Evolutionary conservation across 2,888 invertebrate genomes (phyloP).

Genomic region (Disparrhopalites patrizii): DNA sequence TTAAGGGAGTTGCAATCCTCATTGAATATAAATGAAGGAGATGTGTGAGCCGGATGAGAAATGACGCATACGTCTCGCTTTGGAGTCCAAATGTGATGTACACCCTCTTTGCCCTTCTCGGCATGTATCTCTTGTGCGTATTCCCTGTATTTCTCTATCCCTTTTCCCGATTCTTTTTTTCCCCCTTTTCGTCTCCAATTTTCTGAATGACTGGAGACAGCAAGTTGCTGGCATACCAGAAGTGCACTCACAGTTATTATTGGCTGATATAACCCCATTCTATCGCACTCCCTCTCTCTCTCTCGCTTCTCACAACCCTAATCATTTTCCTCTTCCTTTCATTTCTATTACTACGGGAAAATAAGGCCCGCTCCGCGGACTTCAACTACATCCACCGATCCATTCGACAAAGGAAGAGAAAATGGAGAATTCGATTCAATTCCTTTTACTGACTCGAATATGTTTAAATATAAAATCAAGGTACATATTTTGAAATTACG

Average conservation of each 20-base stretch:
- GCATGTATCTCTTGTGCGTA: too few species aligned
- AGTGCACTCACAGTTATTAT: neutral
- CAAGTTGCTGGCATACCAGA: neutral
- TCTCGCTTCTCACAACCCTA: neutral
- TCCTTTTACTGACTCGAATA: too few species aligned
- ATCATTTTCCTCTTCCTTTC: neutral
- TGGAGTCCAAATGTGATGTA: conserved; percentile 8
- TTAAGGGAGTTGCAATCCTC: conserved; percentile 30
- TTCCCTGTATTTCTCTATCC: too few species aligned
- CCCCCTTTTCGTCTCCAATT: conserved; percentile 23
- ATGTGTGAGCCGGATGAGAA: conserved; percentile 7
- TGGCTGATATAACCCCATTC: neutral
- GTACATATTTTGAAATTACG: too few species aligned
- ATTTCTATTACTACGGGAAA: neutral
- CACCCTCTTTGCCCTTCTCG: too few species aligned
- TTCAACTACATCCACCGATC: too few species aligned
- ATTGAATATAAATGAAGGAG: conserved; percentile 39
- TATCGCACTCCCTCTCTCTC: neutral
- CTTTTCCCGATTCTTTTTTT: neutral
- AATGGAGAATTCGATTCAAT: too few species aligned
- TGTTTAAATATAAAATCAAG: too few species aligned
- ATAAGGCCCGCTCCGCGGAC: too few species aligned
- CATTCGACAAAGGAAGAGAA: too few species aligned
- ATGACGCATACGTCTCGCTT: conserved; percentile 6
- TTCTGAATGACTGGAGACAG: conserved; percentile 30